phyloP scores from a whole-genome alignment of 2,797 vertebrate species.

The Enteromius unitaeniatus region DNA sequence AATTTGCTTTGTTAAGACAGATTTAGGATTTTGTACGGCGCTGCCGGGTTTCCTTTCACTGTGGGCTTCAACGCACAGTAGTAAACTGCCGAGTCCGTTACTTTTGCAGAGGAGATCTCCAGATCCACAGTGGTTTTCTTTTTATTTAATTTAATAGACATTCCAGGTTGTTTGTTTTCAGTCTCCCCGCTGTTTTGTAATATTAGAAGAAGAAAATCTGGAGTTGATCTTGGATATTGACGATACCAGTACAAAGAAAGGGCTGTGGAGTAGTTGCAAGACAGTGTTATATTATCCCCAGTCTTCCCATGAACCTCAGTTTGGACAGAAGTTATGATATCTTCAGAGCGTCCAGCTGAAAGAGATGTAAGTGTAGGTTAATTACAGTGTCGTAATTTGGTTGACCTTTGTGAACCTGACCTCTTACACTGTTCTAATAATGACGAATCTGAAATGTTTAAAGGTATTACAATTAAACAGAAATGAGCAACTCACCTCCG shows the following conservation, averaged over 20 bases:
- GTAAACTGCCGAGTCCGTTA: slow-evolving; percentile 41
- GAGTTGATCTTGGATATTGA: slow-evolving; percentile 28
- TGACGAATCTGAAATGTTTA: not conserved
- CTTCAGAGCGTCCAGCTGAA: slow-evolving; percentile 7
- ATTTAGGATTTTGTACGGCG: slow-evolving; percentile 46
- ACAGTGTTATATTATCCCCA: slow-evolving; percentile 12
- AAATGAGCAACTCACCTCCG: slow-evolving; percentile 11
- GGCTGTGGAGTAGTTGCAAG: slow-evolving; percentile 34
- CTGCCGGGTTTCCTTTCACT: slow-evolving; percentile 32
- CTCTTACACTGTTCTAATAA: not conserved
- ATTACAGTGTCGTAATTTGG: not conserved
- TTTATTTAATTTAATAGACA: slow-evolving; percentile 20
- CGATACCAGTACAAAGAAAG: slow-evolving; percentile 43
- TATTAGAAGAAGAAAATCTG: slow-evolving; percentile 23
- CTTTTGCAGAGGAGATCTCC: slow-evolving; percentile 39
- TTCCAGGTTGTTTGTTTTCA: not conserved
- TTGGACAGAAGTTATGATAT: slow-evolving; percentile 25
- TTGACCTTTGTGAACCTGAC: not conserved
- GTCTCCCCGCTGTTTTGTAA: not conserved
- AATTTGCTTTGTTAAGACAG: not conserved
- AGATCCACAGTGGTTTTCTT: slow-evolving; percentile 9
- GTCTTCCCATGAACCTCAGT: not conserved
- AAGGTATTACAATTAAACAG: not conserved
- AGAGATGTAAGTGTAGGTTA: not conserved
- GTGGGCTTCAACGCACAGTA: slow-evolving; percentile 47